Percentiles rank a stretch among this genome's conserved stretches.
phyloP scores from a whole-genome alignment of 2,113 vertebrate species.

The Zosterops borbonicus region DNA sequence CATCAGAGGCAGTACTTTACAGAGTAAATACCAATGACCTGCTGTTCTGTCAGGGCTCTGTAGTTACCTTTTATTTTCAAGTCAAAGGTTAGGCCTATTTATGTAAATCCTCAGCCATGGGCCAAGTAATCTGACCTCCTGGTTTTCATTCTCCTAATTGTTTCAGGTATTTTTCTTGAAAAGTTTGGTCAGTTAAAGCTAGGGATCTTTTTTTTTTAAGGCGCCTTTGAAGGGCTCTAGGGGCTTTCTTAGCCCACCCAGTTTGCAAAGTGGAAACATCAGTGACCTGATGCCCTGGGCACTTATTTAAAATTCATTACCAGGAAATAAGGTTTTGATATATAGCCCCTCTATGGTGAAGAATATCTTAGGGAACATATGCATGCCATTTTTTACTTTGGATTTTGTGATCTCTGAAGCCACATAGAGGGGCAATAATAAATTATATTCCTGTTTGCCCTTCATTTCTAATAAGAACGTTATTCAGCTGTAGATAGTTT shows the following conservation, averaged over 20 bases:
- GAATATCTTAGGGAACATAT: constrained; percentile 53
- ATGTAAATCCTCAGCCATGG: constrained; percentile 77
- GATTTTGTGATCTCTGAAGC: constrained; percentile 50
- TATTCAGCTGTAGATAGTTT: constrained; percentile 30
- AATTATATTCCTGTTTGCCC: constrained; percentile 38
- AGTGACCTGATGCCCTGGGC: constrained; percentile 68
- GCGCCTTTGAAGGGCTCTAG: constrained; percentile 73
- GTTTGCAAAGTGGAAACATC: constrained; percentile 74
- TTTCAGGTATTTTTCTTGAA: constrained; percentile 78
- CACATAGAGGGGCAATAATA: constrained; percentile 25
- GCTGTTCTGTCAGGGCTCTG: constrained; percentile 72
- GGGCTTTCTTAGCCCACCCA: constrained; percentile 75
- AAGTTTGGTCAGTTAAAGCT: constrained; percentile 70
- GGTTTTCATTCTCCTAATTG: constrained; percentile 77
- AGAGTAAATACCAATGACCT: constrained; percentile 74
- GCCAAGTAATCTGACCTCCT: constrained; percentile 75
- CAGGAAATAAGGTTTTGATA: constrained; percentile 74
- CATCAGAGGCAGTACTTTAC: constrained; percentile 70
- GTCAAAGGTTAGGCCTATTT: constrained; percentile 79
- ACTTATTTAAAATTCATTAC: constrained; percentile 73
- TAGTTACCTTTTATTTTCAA: constrained; percentile 77
- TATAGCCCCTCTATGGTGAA: constrained; percentile 53
- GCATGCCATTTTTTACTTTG: constrained; percentile 39
- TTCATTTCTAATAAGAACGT: constrained; percentile 33
- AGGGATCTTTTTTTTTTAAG: constrained; percentile 68